phyloP scores from a whole-genome alignment of 2,888 invertebrate genomes.

The Lasioglossum malachurum region DNA sequence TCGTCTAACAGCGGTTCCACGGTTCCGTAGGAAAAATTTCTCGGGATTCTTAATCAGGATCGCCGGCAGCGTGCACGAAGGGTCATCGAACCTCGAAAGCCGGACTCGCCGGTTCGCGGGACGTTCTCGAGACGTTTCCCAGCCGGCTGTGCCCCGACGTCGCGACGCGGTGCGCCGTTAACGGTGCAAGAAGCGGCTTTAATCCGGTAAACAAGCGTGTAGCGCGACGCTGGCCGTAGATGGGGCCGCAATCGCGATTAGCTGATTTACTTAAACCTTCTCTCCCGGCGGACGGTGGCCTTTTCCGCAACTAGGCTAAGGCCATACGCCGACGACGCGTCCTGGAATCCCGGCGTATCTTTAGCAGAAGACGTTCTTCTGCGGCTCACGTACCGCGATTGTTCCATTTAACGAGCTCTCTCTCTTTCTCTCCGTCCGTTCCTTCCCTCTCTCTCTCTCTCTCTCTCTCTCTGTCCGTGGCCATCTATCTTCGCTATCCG shows the following conservation, averaged over 20 bases:
- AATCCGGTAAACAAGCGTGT: slow-evolving; percentile 35
- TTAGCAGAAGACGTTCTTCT: slow-evolving; percentile 46
- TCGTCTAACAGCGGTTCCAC: background rate
- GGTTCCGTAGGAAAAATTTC: background rate
- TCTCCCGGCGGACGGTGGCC: slow-evolving; percentile 24
- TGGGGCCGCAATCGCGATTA: slow-evolving; percentile 49
- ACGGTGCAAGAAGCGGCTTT: slow-evolving; percentile 12
- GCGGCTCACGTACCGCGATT: slow-evolving; percentile 47
- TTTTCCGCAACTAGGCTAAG: slow-evolving; percentile 66
- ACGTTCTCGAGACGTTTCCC: background rate
- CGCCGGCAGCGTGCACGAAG: background rate
- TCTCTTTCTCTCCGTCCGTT: background rate
- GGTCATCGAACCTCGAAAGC: slow-evolving; percentile 14
- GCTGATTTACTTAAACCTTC: slow-evolving; percentile 52
- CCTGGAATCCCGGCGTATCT: slow-evolving; percentile 58
- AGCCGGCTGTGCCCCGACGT: background rate
- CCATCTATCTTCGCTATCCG: background rate
- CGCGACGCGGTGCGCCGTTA: background rate
- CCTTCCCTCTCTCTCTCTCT: background rate
- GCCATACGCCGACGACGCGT: slow-evolving; percentile 55
- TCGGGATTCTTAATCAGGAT: background rate
- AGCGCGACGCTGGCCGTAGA: slow-evolving; percentile 40
- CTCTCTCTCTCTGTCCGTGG: background rate
- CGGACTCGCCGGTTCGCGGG: background rate
- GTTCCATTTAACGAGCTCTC: slow-evolving; percentile 45